A percentile compares a stretch with the other conserved stretches of the same genome.
phyloP scores from a whole-genome alignment of 2,888 invertebrate genomes.

The Xanthorhoe spadicearia region DNA sequence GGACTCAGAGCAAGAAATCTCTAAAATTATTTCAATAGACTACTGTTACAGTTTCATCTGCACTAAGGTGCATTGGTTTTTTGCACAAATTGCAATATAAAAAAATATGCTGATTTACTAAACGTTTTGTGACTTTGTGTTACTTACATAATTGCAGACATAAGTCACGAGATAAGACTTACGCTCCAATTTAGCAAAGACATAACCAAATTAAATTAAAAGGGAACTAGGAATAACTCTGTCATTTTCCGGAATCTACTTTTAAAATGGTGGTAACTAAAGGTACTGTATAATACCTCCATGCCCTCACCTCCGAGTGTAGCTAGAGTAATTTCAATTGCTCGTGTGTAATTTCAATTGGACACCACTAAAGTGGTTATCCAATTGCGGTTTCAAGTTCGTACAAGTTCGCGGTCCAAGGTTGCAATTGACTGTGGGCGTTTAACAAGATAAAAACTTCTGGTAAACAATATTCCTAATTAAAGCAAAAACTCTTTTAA shows the following conservation, averaged over 20 bases:
- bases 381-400: conserved; percentile 74
- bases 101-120: too few species aligned
- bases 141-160: too few species aligned
- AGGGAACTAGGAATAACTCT: neutral
- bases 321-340: conserved; percentile 1
- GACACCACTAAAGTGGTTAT: conserved; percentile 60
- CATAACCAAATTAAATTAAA: neutral
- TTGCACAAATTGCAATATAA: too few species aligned
- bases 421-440: conserved; percentile 48
- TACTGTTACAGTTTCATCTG: neutral
- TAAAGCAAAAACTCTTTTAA: neutral
- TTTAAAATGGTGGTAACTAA: too few species aligned
- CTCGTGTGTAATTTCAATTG: neutral
- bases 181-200: too few species aligned
- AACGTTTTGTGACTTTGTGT: too few species aligned
- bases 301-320: neutral
- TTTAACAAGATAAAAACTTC: conserved; percentile 39
- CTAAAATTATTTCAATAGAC: neutral
- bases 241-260: neutral
- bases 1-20: neutral
- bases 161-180: too few species aligned
- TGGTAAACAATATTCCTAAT: conserved; percentile 36
- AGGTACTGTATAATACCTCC: too few species aligned
- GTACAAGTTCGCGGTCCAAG: conserved; percentile 63
- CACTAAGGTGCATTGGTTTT: too few species aligned